phyloP scores from a whole-genome alignment of 2,113 vertebrate species.

The Notarius quadriscutis region DNA sequence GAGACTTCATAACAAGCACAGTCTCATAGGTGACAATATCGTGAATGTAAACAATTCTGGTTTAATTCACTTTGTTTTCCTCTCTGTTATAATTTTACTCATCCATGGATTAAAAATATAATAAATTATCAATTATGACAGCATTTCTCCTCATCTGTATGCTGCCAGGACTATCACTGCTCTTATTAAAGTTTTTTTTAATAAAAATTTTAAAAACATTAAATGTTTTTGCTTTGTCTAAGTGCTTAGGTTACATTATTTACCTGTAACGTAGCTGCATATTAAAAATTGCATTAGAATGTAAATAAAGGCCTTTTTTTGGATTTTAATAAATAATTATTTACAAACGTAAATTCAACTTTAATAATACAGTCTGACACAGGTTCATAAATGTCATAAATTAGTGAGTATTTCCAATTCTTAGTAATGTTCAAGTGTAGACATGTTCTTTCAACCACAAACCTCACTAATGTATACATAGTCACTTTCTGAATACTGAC shows the following conservation, averaged over 20 bases:
- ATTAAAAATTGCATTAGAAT: not conserved
- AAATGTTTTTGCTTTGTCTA: not conserved
- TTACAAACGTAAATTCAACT: slow-evolving; percentile 48
- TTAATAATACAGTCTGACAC: slow-evolving; percentile 38
- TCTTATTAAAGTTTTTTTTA: not conserved
- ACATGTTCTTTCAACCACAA: not conserved
- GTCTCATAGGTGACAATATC: too few relatives aligned
- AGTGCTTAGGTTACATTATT: not conserved
- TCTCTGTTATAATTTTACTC: not conserved
- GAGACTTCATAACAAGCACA: not conserved
- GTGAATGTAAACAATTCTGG: not conserved
- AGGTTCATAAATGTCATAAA: not conserved
- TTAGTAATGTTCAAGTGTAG: slow-evolving; percentile 10
- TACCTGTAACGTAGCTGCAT: not conserved
- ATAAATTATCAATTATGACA: not conserved
- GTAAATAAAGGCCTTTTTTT: not conserved
- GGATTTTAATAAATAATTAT: slow-evolving; percentile 55
- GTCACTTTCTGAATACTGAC: not conserved
- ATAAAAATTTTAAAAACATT: too few relatives aligned
- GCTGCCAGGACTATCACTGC: not conserved
- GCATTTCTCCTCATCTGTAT: not conserved
- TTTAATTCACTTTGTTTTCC: not conserved
- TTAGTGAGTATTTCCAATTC: slow-evolving; percentile 1
- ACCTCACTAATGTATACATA: not conserved
- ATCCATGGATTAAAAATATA: not conserved